Conservation (phyloP, 2,888 invertebrate species). For the Caenorhabditis japonica region DNA sequence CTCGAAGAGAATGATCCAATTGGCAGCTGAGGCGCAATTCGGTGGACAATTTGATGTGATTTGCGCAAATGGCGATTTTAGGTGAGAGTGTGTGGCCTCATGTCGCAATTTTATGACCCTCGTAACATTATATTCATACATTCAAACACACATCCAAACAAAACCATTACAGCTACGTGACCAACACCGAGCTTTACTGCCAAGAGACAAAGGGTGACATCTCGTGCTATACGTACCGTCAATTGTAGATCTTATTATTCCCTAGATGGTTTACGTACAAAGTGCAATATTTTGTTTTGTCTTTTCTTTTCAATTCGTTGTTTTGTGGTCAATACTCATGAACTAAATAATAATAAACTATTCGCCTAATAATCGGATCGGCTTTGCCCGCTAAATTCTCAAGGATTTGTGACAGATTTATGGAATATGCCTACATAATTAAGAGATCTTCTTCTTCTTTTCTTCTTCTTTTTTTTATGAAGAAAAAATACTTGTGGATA, state of each 20-base stretch:
- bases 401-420: no score
- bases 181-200: conserved; percentile 76
- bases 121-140: conserved; percentile 11
- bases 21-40: conserved; percentile 75
- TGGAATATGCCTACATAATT: no score
- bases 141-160: conserved; percentile 6
- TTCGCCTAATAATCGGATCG: no score
- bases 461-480: background rate
- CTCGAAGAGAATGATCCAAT: conserved; percentile 74
- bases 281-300: conserved; percentile 27
- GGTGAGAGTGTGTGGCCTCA: conserved; percentile 21
- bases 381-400: no score
- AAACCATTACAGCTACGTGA: conserved; percentile 68
- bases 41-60: conserved; percentile 73
- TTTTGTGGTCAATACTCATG: no score
- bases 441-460: no score
- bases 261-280: background rate
- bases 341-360: no score
- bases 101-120: conserved; percentile 30
- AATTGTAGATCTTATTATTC: conserved; percentile 56
- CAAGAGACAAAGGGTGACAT: conserved; percentile 73
- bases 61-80: conserved; percentile 74
- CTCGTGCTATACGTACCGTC: conserved; percentile 75
- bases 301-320: conserved; percentile 1
- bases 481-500: conserved; percentile 33